Conservation (phyloP, 2,113 vertebrate genomes). For the Choloepus hoffmanni region DNA sequence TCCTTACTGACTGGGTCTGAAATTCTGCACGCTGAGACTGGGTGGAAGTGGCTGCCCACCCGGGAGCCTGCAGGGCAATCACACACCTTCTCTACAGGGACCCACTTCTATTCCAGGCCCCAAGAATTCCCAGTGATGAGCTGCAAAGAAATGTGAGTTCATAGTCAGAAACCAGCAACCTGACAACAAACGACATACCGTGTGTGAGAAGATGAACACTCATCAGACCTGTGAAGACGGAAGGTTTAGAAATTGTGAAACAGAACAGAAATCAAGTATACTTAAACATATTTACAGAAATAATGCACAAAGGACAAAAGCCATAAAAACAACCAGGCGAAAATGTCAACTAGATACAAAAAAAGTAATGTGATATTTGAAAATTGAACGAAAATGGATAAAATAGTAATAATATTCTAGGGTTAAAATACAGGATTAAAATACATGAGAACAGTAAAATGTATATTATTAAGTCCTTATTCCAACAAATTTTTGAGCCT, state of each 20-base stretch:
- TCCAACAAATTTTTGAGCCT: neutral
- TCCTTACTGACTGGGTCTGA: neutral
- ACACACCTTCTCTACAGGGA: neutral
- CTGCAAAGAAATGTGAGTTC: neutral
- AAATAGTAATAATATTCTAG: neutral
- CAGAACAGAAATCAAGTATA: neutral
- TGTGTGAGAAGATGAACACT: neutral
- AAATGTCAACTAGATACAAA: neutral
- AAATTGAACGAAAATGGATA: neutral
- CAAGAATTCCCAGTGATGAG: neutral
- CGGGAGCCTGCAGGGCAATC: neutral
- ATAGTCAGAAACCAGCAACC: conserved; percentile 29
- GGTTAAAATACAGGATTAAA: neutral
- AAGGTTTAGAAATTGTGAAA: neutral
- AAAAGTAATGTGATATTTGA: neutral
- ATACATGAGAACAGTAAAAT: neutral
- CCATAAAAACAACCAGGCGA: conserved; percentile 1
- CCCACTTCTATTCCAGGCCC: neutral
- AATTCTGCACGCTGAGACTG: neutral
- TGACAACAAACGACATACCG: neutral
- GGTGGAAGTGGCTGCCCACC: neutral
- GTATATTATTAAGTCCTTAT: neutral
- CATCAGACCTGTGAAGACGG: neutral
- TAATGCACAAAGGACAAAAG: neutral
- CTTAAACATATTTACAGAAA: neutral